phyloP scores from a whole-genome alignment of 2,113 vertebrate genomes.

The Erinaceus europaeus region DNA sequence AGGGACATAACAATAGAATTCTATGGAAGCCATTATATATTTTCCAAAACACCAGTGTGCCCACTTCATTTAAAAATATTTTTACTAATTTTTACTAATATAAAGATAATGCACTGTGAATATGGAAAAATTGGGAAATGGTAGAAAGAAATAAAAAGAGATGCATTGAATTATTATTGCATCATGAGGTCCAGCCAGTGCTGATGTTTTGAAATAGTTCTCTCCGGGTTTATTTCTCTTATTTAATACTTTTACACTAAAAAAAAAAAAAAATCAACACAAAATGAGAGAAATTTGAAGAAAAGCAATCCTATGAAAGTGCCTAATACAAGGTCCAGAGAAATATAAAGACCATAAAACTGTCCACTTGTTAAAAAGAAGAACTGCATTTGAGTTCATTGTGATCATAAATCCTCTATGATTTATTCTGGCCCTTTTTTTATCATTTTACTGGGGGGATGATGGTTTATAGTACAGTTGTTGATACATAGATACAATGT shows the following conservation, averaged over 20 bases:
- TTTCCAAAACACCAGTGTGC: background rate
- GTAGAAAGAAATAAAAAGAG: background rate
- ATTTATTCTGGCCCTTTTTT: background rate
- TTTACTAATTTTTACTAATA: background rate
- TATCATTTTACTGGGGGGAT: too few species aligned
- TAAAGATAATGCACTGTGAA: background rate
- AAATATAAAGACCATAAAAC: background rate
- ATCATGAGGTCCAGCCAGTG: background rate
- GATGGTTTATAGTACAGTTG: too few species aligned
- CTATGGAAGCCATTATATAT: background rate
- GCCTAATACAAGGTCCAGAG: background rate
- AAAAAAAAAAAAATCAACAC: conserved; percentile 8
- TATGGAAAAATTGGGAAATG: background rate
- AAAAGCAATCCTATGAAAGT: background rate
- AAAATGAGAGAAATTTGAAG: background rate
- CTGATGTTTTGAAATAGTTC: background rate
- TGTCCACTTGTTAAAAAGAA: background rate
- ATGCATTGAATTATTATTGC: conserved; percentile 1
- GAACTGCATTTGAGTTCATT: background rate
- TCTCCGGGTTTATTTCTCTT: background rate
- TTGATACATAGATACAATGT: too few species aligned
- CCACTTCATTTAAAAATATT: background rate
- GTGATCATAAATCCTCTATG: background rate
- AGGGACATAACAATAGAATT: background rate
- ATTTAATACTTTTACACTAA: background rate